Conservation (phyloP, 2,888 invertebrate genomes). For the Brachypterus glaber region DNA sequence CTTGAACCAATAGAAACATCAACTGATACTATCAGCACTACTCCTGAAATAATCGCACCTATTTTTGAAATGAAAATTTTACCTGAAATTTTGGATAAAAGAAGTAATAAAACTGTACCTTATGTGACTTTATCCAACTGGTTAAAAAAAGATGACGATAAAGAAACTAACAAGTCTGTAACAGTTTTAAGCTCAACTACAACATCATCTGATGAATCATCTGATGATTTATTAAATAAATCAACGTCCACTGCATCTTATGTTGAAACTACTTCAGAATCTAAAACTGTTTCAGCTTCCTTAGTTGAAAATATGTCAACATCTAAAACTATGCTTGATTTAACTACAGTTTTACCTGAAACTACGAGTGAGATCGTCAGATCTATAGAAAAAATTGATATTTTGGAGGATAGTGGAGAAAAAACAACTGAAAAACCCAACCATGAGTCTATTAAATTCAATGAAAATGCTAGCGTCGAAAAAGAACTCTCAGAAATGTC, state of each 20-base stretch:
- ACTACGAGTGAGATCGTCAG: slow-evolving; percentile 7
- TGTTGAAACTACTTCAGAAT: slow-evolving; percentile 6
- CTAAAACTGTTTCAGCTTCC: not conserved
- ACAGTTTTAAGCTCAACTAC: slow-evolving; percentile 13
- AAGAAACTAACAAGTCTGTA: not conserved
- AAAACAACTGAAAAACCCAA: slow-evolving; percentile 27
- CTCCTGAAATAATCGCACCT: not conserved
- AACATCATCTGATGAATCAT: slow-evolving; percentile 24
- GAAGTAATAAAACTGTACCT: slow-evolving; percentile 28
- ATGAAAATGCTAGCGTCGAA: slow-evolving; percentile 34
- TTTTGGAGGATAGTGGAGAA: slow-evolving; percentile 30
- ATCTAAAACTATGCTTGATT: slow-evolving; percentile 6
- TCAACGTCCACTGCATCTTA: slow-evolving; percentile 10
- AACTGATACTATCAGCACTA: slow-evolving; percentile 2
- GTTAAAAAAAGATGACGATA: too few relatives aligned
- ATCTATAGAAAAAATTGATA: slow-evolving; percentile 29
- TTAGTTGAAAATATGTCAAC: not conserved
- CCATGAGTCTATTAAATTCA: slow-evolving; percentile 24
- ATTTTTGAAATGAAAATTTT: slow-evolving; percentile 26
- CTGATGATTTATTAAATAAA: slow-evolving; percentile 23
- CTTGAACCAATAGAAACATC: slow-evolving; percentile 9
- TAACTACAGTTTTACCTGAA: slow-evolving; percentile 7
- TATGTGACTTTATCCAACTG: slow-evolving; percentile 28
- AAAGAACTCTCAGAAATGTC: slow-evolving; percentile 25
- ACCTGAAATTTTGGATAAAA: slow-evolving; percentile 30